Conservation (phyloP, 2,888 invertebrate genomes). For the Drosophila melanocephala region DNA sequence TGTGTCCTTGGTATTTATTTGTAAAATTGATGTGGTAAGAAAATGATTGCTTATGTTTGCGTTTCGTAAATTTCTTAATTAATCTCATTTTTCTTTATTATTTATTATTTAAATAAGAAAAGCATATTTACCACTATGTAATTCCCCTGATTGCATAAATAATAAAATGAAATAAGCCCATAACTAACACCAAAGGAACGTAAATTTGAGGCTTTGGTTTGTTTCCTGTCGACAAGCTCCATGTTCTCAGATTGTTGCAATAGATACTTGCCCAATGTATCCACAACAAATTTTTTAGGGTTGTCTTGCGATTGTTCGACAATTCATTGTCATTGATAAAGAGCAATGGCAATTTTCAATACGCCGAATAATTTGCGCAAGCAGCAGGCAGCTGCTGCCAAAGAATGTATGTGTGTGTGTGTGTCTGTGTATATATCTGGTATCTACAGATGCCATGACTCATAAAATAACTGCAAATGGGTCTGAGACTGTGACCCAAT, state of each 20-base stretch:
- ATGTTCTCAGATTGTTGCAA: constrained; percentile 25
- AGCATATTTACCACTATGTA: background rate
- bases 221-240: constrained; percentile 14
- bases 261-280: constrained; percentile 16
- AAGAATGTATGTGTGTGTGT: constrained; percentile 7
- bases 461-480: constrained; percentile 51
- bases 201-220: background rate
- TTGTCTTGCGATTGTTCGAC: constrained; percentile 44
- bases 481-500: constrained; percentile 69
- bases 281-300: constrained; percentile 39
- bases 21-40: background rate
- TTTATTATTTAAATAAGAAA: background rate
- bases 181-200: background rate
- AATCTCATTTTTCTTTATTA: background rate
- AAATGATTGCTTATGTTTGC: background rate
- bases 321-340: constrained; percentile 75
- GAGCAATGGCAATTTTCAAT: constrained; percentile 62
- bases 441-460: constrained; percentile 59
- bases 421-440: background rate
- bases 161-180: background rate
- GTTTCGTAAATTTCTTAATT: too few species aligned
- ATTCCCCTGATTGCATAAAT: background rate
- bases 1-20: background rate
- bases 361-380: constrained; percentile 64
- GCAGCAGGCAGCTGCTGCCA: constrained; percentile 49